These are phyloP conservation scores for Halichoeres trimaculatus DNA, from an alignment of 2,113 vertebrate genomes.

Conservation along the genomic window DNA sequence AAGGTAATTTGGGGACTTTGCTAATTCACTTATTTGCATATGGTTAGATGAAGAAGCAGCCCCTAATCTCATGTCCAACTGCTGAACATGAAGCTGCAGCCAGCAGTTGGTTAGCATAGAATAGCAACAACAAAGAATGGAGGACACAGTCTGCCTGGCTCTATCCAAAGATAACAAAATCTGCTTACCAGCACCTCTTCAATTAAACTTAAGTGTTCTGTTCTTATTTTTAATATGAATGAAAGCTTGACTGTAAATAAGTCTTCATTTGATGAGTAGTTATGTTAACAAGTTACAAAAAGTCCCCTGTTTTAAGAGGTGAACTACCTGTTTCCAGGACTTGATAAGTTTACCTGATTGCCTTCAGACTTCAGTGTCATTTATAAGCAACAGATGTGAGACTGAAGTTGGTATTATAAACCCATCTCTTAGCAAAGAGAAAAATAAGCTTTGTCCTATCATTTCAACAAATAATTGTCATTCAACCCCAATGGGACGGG, in stretches of 20 bases:
- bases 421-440: neutral
- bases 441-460: neutral
- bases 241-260: no score
- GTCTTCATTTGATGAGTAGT: no score
- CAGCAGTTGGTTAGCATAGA: neutral
- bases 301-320: neutral
- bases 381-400: neutral
- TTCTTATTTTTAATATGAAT: no score
- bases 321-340: neutral
- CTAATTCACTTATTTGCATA: neutral
- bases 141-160: neutral
- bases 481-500: constrained; percentile 1
- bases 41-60: neutral
- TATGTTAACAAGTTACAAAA: neutral
- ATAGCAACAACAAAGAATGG: neutral
- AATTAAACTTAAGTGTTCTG: neutral
- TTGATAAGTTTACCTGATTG: neutral
- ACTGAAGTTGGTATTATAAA: no score
- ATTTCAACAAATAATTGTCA: neutral
- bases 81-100: neutral
- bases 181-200: neutral
- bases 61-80: neutral
- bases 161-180: neutral
- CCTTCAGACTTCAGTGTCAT: constrained; percentile 6
- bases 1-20: constrained; percentile 1